phyloP scores from a whole-genome alignment of 2,113 vertebrate genomes.

The Vicugna pacos region DNA sequence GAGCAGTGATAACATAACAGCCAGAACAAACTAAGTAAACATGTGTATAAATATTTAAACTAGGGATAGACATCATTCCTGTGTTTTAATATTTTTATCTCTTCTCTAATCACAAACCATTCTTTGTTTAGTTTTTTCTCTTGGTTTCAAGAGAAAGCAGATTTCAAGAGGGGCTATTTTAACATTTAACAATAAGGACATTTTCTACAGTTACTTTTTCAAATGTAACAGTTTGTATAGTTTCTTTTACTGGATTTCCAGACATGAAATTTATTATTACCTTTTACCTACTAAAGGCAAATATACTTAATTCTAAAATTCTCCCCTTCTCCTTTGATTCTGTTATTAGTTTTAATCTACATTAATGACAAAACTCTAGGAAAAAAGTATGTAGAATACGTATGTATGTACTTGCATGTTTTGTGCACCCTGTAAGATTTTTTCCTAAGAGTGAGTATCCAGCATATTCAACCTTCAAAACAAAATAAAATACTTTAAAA shows the following conservation, averaged over 20 bases:
- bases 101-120: conserved; percentile 54
- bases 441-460: neutral
- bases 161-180: conserved; percentile 35
- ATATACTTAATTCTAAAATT: conserved; percentile 52
- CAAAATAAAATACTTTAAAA: conserved; percentile 24
- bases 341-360: neutral
- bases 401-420: neutral
- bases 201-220: conserved; percentile 20
- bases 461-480: neutral
- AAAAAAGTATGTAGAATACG: neutral
- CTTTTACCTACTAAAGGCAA: neutral
- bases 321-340: conserved; percentile 9
- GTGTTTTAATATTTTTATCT: conserved; percentile 38
- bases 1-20: neutral
- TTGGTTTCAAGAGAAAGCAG: conserved; percentile 30
- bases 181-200: conserved; percentile 7
- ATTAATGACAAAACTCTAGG: neutral
- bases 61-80: neutral
- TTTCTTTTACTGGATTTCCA: neutral
- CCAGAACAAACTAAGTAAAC: conserved; percentile 23
- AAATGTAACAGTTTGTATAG: neutral
- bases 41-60: conserved; percentile 57
- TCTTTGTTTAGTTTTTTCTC: conserved; percentile 55
- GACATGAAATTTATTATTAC: neutral
- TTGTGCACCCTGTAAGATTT: neutral